These are phyloP conservation scores for Mormyrops boulengeri DNA, from an alignment of 2,797 vertebrate genomes.

Conservation along the genomic window DNA sequence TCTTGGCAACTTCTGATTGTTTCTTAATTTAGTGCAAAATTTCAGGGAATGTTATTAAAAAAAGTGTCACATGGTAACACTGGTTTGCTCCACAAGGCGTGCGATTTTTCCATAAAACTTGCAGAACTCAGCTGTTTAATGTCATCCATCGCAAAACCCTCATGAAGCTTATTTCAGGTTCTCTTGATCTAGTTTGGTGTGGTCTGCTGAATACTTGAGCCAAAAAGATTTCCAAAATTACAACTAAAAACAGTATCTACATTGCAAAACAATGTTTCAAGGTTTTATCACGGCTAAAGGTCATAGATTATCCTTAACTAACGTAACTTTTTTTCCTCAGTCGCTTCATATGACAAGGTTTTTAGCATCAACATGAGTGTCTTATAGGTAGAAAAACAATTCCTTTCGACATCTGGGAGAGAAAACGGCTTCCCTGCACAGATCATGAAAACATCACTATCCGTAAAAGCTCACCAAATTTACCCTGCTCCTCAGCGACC, in stretches of 20 bases:
- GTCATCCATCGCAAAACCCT: constrained; percentile 39
- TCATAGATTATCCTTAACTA: not conserved
- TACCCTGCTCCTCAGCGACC: not conserved
- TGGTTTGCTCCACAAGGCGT: constrained; percentile 28
- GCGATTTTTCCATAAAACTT: constrained; percentile 30
- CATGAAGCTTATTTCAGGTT: not conserved
- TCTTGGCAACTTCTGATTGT: constrained; percentile 50
- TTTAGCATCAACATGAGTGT: not conserved
- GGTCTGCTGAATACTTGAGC: not conserved
- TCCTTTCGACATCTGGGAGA: not conserved
- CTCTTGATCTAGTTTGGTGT: not conserved
- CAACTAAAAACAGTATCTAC: not conserved
- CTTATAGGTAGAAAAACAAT: not conserved
- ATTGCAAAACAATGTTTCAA: not conserved
- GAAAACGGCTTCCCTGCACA: not conserved
- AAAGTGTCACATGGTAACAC: constrained; percentile 27
- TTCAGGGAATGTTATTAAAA: constrained; percentile 33
- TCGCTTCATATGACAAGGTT: constrained; percentile 1
- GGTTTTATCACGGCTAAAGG: not conserved
- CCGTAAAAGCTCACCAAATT: not conserved
- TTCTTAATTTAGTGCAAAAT: constrained; percentile 43
- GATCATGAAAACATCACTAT: not conserved
- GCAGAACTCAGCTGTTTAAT: constrained; percentile 36
- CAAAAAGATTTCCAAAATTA: not conserved
- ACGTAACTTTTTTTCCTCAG: not conserved